Evolutionary conservation across 2,888 invertebrate species (phyloP), one percentile per base, ranked within the genome.

Genomic region (Drosophila nr. perissopoda): DNA sequence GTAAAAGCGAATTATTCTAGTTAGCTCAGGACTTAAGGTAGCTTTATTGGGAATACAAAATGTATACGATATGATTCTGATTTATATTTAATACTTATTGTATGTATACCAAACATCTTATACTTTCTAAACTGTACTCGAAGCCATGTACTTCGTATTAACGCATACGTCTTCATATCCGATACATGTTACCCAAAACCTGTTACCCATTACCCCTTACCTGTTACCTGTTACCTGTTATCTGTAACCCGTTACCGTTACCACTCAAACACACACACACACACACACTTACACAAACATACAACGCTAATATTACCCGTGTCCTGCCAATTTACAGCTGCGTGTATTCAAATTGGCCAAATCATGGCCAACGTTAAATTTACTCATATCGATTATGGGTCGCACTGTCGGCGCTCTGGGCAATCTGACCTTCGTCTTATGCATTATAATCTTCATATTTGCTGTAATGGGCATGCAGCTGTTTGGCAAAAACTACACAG

Each of bases 401-500:
- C 96, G 98, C 94, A 99, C 99, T 81, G 97, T 99, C 95, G 99
- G 99, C 93, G 99, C 99, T 93, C 95, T 99, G 94, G 99, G 98
- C 95, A 99, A 99, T 95, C 95, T 99, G 94, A 98, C 98, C 92
- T 98, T 99, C 95, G 99, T 99, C 92, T 95, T 99, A 94, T 98
- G 97, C 94, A 99, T 99, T 94, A 99, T 99, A 94, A 98, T 99
- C 95, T 99, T 99, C 95, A 99, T 99, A 94, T 99, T 99, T 94
- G 99, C 99, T 94, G 99, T 99, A 92, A 99, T 99, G 98, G 99
- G 99, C 93, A 99, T 99, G 98, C 99, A 99, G 94, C 95, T 99
- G 91, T 99, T 99, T 95, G 98, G 98, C 91, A 97, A 97, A 94
- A 97, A 98, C 94, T 99, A 99, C 93, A 95, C 95, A 94, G 97